Evolutionary conservation across 1,140 invertebrate genomes (phyloP), one percentile per base, ranked within the genome.

Genomic region (Drosophila quadrilineata): DNA sequence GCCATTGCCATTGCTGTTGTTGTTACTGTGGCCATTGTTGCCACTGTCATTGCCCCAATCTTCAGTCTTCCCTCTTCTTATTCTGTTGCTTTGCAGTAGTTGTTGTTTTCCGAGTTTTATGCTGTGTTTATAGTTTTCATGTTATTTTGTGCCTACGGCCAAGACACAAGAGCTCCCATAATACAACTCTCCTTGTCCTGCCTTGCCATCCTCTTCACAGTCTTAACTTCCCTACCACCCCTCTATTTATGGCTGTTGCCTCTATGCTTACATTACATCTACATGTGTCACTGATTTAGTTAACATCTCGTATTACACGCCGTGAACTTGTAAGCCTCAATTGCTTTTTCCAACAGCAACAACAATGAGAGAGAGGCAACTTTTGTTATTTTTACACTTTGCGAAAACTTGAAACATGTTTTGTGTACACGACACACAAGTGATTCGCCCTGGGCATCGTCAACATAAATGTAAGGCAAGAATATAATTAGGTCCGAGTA

Each of bases 121-220:
- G 64, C 64, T 71, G 35, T 71, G 68, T 71, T 60, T 43, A 60
- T 66, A 66, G 62, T 70, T 70, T 31, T 24, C 49, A 67, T 71
- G 50, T 52, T 68, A 52, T 68, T 68, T 38, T 56, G 36, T 57
- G 64, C 57, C 57, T 68, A 45, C 14, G 48, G 64, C 29, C 46
- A 46, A n/a, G 56, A 59, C 63, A 50, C 40, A 43, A 29, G 38
- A 35, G 43, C 29, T n/a, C 36, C 21, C 36, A 50, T 62, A 56
- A 67, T 67, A 67, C 49, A 71, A 67, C 54, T 49, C 41, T 24
- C 41, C 28, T 35, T 12, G 41, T 26, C 16, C 50, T 54, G 35
- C 19, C n/a, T n/a, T n/a, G 14, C 22, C 33, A 38, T n/a, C n/a
- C 6, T 36, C 17, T 12, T 41, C 9, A 5, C 10, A 33, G n/a